Evolutionary conservation across 2,888 invertebrate genomes (phyloP).

Genomic region (Sthenelais limicola): DNA sequence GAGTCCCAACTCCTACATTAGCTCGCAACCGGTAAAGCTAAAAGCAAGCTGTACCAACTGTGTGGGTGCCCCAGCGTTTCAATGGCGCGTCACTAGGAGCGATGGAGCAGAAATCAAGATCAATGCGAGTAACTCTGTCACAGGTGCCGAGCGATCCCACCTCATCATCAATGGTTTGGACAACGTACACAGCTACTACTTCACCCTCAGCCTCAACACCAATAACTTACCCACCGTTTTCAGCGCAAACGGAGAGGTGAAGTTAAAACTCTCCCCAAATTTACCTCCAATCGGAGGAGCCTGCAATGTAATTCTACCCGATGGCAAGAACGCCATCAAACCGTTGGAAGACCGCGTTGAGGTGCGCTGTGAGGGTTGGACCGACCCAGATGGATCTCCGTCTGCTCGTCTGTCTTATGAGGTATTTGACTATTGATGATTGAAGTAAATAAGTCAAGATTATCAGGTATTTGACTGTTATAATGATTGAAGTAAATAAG

Average conservation of each 20-base stretch:
- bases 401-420: neutral
- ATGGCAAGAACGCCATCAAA: no score
- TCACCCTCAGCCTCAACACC: no score
- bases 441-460: no score
- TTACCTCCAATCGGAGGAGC: neutral
- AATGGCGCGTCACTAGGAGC: neutral
- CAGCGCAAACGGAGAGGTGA: neutral
- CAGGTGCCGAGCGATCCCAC: neutral
- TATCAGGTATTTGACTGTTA: no score
- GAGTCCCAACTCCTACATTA: neutral
- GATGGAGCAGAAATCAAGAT: constrained; percentile 2
- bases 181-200: constrained; percentile 5
- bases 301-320: neutral
- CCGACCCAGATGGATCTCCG: neutral
- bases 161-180: constrained; percentile 7
- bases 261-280: neutral
- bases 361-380: neutral
- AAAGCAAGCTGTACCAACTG: constrained; percentile 28
- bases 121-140: neutral
- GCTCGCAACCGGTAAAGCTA: constrained; percentile 18
- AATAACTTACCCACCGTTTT: no score
- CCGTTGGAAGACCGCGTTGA: neutral
- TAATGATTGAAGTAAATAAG: no score
- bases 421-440: constrained; percentile 3
- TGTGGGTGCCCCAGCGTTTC: neutral